Evolutionary conservation across 2,797 vertebrate species (phyloP), one percentile per base, ranked within the genome.

Genomic region (Periophthalmus magnuspinnatus): DNA sequence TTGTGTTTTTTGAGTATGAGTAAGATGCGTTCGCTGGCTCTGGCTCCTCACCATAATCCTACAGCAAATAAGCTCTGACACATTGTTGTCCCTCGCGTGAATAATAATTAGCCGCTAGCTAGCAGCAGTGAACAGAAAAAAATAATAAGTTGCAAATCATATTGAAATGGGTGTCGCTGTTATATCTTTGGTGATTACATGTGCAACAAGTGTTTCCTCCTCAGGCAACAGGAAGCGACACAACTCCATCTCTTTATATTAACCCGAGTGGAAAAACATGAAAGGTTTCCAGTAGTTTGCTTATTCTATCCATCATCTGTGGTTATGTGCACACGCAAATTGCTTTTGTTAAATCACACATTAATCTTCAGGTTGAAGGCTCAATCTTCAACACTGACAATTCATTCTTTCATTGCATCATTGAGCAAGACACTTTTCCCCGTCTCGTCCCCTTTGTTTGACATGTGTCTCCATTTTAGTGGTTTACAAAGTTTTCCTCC

Each of bases 111-210:
- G 80, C 73, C 76, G 57, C 66, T 67, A 28, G 61, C 61, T 21
- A 78, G 84, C 86, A 71, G 79, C 65, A 13, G 73, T 68, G 65
- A 81, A 84, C 73, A 77, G 84, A 28, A n/a, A 65, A n/a, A 70
- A 77, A 76, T 65, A 79, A 84, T 78, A 67, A 87, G 86, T 88
- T 86, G 84, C 75, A 82, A 88, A 91, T 89, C 81, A 76, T 69
- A 88, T 90, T 86, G 72, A 75, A 83, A 82, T 62, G 74, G 74
- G 71, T 84, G 83, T 75, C 81, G 78, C 74, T 70, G 19, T 59
- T 69, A 76, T 68, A 56, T 78, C 75, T 80, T 10, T 83, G 62
- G 69, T 84, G 72, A 77, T 84, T 76, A 74, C 79, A 67, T 55
- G 65, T 16, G 61, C 80, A 88, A 84, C 81, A 82, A 79, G 70